Evolutionary conservation across 2,888 invertebrate species (phyloP).

Genomic region (Trissolcus japonicus): DNA sequence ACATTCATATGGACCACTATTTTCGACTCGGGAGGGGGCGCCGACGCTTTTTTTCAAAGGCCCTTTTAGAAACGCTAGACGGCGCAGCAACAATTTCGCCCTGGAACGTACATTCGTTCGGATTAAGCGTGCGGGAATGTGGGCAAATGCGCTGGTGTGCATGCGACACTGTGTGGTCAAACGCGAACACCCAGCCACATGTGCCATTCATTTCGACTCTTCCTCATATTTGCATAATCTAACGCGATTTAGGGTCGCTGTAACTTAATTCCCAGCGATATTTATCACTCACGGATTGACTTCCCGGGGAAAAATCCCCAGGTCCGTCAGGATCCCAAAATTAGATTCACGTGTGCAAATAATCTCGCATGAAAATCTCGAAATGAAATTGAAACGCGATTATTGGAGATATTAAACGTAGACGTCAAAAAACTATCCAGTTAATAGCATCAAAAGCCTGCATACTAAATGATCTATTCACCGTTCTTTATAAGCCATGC

Average conservation of each 20-base stretch:
- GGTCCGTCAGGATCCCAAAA: slow-evolving; percentile 13
- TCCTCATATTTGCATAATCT: slow-evolving; percentile 54
- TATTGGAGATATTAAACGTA: no score
- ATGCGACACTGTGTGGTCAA: slow-evolving; percentile 16
- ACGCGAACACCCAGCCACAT: slow-evolving; percentile 22
- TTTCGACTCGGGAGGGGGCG: slow-evolving; percentile 4
- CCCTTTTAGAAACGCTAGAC: slow-evolving; percentile 46
- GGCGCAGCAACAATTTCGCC: slow-evolving; percentile 36
- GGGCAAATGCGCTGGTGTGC: slow-evolving; percentile 6
- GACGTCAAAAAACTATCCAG: not conserved
- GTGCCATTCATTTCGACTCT: slow-evolving; percentile 41
- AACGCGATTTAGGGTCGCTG: slow-evolving; percentile 47
- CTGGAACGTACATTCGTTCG: slow-evolving; percentile 30
- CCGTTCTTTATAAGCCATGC: no score
- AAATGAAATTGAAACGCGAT: slow-evolving; percentile 1
- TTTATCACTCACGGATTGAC: slow-evolving; percentile 54
- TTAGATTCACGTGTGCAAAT: slow-evolving; percentile 18
- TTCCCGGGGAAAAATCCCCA: slow-evolving; percentile 21
- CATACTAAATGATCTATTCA: no score
- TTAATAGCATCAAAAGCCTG: no score
- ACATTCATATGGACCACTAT: slow-evolving; percentile 41
- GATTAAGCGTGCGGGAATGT: slow-evolving; percentile 35
- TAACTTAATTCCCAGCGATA: slow-evolving; percentile 50
- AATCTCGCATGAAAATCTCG: slow-evolving; percentile 5
- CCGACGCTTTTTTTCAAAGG: slow-evolving; percentile 39